These are phyloP conservation scores for Paramisgurnus dabryanus DNA, from an alignment of 2,113 vertebrate species.

Conservation along the genomic window DNA sequence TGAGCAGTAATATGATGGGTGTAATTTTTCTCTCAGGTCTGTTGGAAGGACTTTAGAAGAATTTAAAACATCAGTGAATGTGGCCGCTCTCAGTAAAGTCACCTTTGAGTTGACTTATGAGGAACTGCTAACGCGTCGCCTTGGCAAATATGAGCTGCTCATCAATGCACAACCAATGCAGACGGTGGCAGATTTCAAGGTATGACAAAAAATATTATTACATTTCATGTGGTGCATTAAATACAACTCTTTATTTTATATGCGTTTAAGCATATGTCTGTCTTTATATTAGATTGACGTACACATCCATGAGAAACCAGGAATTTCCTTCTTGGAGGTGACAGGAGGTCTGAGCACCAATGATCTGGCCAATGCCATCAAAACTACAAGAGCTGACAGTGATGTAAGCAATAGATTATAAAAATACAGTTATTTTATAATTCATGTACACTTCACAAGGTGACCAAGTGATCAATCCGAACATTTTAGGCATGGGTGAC, in stretches of 20 bases:
- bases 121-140: slow-evolving; percentile 84
- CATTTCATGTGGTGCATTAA: no score
- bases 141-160: slow-evolving; percentile 85
- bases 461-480: no score
- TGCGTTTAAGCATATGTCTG: background rate
- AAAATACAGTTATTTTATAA: background rate
- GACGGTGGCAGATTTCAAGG: slow-evolving; percentile 88
- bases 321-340: slow-evolving; percentile 79
- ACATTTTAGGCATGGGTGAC: slow-evolving; percentile 55
- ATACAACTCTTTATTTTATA: background rate
- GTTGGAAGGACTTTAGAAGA: slow-evolving; percentile 90
- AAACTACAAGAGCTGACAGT: slow-evolving; percentile 74
- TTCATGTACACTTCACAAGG: background rate
- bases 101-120: slow-evolving; percentile 91
- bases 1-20: background rate
- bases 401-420: slow-evolving; percentile 72
- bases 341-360: slow-evolving; percentile 81
- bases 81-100: slow-evolving; percentile 84
- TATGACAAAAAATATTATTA: background rate
- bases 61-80: slow-evolving; percentile 86
- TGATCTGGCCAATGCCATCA: slow-evolving; percentile 74
- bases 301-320: slow-evolving; percentile 82
- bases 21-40: slow-evolving; percentile 69
- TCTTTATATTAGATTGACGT: slow-evolving; percentile 78
- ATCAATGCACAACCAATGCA: slow-evolving; percentile 88